These are phyloP conservation scores for Stegodyphus dumicola DNA, from an alignment of 1,140 invertebrate genomes.

Conservation along the genomic window DNA sequence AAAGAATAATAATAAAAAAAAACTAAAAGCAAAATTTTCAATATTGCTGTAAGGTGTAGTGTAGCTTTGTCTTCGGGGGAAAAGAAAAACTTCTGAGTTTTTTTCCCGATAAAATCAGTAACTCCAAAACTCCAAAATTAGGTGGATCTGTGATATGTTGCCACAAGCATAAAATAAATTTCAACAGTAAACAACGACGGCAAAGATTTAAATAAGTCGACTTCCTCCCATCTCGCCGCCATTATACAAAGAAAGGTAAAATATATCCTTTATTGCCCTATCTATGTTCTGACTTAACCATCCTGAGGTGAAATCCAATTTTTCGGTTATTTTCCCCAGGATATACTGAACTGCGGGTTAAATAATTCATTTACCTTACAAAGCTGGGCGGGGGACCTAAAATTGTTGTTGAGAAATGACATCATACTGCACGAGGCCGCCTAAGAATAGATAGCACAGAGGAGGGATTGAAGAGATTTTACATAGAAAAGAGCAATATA, in stretches of 20 bases:
- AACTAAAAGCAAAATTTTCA: no score
- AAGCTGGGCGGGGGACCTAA: constrained; percentile 17
- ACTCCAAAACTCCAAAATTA: no score
- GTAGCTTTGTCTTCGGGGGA: no score
- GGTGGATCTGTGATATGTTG: not conserved
- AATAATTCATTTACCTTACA: constrained; percentile 48
- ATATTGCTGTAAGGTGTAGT: no score
- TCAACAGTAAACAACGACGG: constrained; percentile 8
- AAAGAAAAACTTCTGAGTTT: no score
- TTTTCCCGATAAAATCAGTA: no score
- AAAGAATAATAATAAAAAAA: no score
- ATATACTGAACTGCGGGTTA: constrained; percentile 32
- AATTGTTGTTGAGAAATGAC: constrained; percentile 48
- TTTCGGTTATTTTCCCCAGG: constrained; percentile 37
- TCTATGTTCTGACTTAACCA: not conserved
- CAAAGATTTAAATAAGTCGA: constrained; percentile 23
- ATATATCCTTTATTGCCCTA: constrained; percentile 11
- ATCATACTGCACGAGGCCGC: constrained; percentile 9
- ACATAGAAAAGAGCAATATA: constrained; percentile 20
- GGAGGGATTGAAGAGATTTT: not conserved
- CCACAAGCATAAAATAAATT: constrained; percentile 13
- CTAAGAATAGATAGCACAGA: not conserved
- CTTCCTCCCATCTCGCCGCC: not conserved
- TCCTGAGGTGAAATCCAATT: constrained; percentile 18
- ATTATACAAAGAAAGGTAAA: not conserved